Evolutionary conservation across 2,113 vertebrate species (phyloP).

Genomic region (Pitta sordida): DNA sequence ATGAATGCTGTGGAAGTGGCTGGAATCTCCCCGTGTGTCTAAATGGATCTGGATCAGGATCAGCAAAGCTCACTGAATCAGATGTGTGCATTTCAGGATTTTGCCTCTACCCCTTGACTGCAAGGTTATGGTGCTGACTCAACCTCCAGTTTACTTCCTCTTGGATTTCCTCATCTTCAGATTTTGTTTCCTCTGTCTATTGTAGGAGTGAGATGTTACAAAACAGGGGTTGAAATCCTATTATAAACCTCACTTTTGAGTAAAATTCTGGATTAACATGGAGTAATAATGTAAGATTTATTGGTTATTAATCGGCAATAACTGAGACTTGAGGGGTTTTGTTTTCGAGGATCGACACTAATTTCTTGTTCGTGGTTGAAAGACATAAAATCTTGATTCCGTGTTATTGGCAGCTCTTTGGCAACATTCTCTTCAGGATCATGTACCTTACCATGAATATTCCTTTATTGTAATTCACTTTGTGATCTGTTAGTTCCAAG

Average conservation of each 20-base stretch:
- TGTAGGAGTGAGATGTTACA: not conserved
- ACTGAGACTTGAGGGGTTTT: not conserved
- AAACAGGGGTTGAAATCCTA: not conserved
- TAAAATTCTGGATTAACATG: not conserved
- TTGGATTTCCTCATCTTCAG: not conserved
- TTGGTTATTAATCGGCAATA: not conserved
- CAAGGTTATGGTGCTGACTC: not conserved
- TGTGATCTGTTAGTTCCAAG: not conserved
- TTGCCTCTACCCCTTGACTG: not conserved
- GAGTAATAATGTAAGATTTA: not conserved
- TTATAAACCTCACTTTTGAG: not conserved
- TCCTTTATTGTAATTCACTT: not conserved
- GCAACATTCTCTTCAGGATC: not conserved
- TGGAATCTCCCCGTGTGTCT: not conserved
- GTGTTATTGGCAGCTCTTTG: not conserved
- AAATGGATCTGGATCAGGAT: not conserved
- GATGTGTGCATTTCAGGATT: not conserved
- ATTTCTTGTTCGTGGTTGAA: not conserved
- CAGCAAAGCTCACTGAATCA: not conserved
- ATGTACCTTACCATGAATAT: not conserved
- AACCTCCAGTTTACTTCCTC: slow-evolving; percentile 20
- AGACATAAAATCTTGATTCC: not conserved
- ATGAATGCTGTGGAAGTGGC: not conserved
- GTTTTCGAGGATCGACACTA: not conserved
- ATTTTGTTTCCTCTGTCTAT: not conserved